phyloP scores from a whole-genome alignment of 2,888 invertebrate genomes.

The Thera britannica region DNA sequence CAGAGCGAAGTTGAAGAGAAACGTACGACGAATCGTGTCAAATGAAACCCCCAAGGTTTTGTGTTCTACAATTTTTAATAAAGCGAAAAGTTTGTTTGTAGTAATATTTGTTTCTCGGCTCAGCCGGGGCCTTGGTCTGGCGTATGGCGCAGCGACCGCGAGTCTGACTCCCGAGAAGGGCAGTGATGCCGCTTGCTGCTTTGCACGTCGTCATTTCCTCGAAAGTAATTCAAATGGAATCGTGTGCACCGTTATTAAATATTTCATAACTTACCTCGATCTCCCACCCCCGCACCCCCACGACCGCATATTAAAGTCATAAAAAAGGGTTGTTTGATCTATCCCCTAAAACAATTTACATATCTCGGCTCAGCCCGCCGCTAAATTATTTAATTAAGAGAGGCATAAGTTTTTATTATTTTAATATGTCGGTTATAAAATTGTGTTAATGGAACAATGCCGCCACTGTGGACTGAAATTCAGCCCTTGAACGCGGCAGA shows the following conservation, averaged over 20 bases:
- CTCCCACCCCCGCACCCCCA: slow-evolving; percentile 61
- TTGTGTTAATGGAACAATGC: slow-evolving; percentile 83
- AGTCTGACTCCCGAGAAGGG: slow-evolving; percentile 35
- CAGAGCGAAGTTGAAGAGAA: slow-evolving; percentile 16
- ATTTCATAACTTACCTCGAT: slow-evolving; percentile 83
- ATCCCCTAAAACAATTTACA: slow-evolving; percentile 86
- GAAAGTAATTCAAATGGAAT: slow-evolving; percentile 85
- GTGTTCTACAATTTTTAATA: slow-evolving; percentile 59
- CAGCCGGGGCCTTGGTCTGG: slow-evolving; percentile 48
- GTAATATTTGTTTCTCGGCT: slow-evolving; percentile 65
- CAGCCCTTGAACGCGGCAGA: slow-evolving; percentile 66
- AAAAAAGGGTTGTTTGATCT: slow-evolving; percentile 86
- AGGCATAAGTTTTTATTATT: slow-evolving; percentile 86
- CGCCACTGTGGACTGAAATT: slow-evolving; percentile 70
- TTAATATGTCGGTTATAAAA: slow-evolving; percentile 84
- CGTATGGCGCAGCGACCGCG: slow-evolving; percentile 22
- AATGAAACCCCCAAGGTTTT: slow-evolving; percentile 41
- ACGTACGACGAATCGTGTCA: slow-evolving; percentile 31
- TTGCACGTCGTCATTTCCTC: slow-evolving; percentile 81
- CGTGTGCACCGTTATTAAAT: slow-evolving; percentile 85
- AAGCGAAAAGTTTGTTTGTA: slow-evolving; percentile 65
- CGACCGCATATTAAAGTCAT: slow-evolving; percentile 85
- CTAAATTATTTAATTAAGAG: slow-evolving; percentile 86
- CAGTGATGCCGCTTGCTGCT: slow-evolving; percentile 63
- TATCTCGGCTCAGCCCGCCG: slow-evolving; percentile 83